Evolutionary conservation across 2,888 invertebrate species (phyloP), one percentile per base, ranked within the genome.

Genomic region (Thecocarcelia acutangulata): DNA sequence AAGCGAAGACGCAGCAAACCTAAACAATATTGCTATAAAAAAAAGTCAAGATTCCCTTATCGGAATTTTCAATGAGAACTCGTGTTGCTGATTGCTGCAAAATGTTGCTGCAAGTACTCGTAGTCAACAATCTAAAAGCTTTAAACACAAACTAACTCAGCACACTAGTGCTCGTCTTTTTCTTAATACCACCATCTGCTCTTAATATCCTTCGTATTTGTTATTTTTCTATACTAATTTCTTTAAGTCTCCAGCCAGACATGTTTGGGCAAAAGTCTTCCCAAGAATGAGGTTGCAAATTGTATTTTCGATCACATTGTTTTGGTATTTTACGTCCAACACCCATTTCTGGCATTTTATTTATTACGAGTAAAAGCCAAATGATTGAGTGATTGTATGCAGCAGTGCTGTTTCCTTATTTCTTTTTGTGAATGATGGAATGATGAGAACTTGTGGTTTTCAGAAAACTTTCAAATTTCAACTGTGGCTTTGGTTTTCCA

Each of bases 371-470:
- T n/a, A 17, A 63, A 44, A 40, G 15, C 33, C 24, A 54, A 77
- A 63, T 70, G 46, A 77, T 77, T 73, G 64, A 46, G 11, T 37
- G 11, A 21, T 50, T 61, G 44, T 21, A 9, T 4, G 42, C 19
- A n/a, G 40, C 28, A 33, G 42, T 61, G 1, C n/a, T 28, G n/a
- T 21, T 59, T 24, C 40, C 42, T 15, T 24, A 3, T 33, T 33
- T 33, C 9, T 3, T 8, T 33, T 33, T 5, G 33, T 33, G 33
- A 75, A 66, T 59, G 66, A 70, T 64, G 64, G 33, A 75, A 66
- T 59, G 66, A 70, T 64, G 64, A 64, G 58, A 44, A 73, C n/a
- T 63, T 76, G 81, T 48, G 73, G 69, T 77, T 73, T 42, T 42
- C 6, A 37, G 11, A 63, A 68, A 69, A 73, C 63, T 54, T 81